A percentile compares a stretch with the other conserved stretches of the same genome.
Conservation (phyloP, 2,888 invertebrate species). For the Phragmatobia fuliginosa region DNA sequence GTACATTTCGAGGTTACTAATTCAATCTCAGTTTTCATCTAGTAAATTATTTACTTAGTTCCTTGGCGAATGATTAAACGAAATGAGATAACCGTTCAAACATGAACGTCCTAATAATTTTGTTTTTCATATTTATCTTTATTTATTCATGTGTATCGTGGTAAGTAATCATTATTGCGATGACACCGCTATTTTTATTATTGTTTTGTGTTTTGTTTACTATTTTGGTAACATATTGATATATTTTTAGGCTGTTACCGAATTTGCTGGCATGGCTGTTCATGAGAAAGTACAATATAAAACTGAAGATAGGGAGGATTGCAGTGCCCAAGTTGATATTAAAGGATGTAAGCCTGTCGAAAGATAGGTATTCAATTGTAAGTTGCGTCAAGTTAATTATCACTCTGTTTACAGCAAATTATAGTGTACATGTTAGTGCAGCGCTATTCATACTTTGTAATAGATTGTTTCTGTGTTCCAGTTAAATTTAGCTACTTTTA, state of each 20-base stretch:
- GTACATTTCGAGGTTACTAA: slow-evolving; percentile 43
- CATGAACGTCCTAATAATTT: slow-evolving; percentile 75
- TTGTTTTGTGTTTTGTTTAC: slow-evolving; percentile 66
- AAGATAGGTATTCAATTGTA: slow-evolving; percentile 92
- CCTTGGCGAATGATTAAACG: slow-evolving; percentile 41
- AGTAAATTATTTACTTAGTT: slow-evolving; percentile 44
- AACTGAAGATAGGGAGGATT: slow-evolving; percentile 93
- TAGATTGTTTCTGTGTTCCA: background rate
- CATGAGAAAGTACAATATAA: slow-evolving; percentile 92
- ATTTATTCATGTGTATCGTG: slow-evolving; percentile 88
- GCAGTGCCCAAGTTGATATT: slow-evolving; percentile 93
- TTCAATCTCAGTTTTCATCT: slow-evolving; percentile 35
- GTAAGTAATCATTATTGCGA: slow-evolving; percentile 69
- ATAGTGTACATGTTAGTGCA: background rate
- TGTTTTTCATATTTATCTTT: slow-evolving; percentile 71
- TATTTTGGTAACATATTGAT: slow-evolving; percentile 53
- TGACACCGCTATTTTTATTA: slow-evolving; percentile 63
- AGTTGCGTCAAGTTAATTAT: slow-evolving; percentile 61
- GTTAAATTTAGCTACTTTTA: background rate
- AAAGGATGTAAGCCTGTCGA: slow-evolving; percentile 92
- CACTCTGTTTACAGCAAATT: slow-evolving; percentile 11
- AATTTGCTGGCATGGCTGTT: slow-evolving; percentile 92
- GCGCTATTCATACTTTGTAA: background rate
- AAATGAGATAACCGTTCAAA: slow-evolving; percentile 60
- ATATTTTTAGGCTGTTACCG: slow-evolving; percentile 90